These are phyloP conservation scores for Parasteatoda tepidariorum DNA, from an alignment of 1,140 invertebrate genomes.

Conservation along the genomic window DNA sequence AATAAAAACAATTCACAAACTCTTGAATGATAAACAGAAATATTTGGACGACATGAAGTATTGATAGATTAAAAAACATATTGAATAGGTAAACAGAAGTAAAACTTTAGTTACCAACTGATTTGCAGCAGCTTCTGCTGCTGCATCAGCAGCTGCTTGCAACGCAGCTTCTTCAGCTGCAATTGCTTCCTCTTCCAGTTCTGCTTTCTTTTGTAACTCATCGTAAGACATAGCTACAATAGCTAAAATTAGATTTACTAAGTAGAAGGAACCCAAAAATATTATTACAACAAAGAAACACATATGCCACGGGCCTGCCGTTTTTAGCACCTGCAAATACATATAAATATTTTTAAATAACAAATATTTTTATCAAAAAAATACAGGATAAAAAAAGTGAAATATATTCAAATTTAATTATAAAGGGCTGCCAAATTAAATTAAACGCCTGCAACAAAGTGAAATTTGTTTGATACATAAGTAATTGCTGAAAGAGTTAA, in stretches of 20 bases:
- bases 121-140: constrained; percentile 30
- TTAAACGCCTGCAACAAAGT: not conserved
- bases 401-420: not conserved
- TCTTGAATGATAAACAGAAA: too few species aligned
- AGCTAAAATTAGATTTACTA: constrained; percentile 98
- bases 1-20: too few species aligned
- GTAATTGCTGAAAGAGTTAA: too few species aligned
- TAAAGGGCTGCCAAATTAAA: not conserved
- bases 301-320: constrained; percentile 96
- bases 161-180: constrained; percentile 69
- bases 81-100: too few species aligned
- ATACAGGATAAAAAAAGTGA: not conserved
- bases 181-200: constrained; percentile 85
- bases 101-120: constrained; percentile 48
- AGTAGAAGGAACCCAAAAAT: constrained; percentile 97
- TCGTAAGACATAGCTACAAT: constrained; percentile 99
- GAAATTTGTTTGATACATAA: not conserved
- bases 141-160: constrained; percentile 45
- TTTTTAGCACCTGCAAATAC: constrained; percentile 76
- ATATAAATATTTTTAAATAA: not conserved
- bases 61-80: too few species aligned
- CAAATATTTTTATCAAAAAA: not conserved
- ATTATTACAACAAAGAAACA: constrained; percentile 98
- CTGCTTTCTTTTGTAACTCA: constrained; percentile 97
- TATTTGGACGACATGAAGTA: too few species aligned